Evolutionary conservation across 2,797 vertebrate species (phyloP).

Genomic region (Poecilia picta): DNA sequence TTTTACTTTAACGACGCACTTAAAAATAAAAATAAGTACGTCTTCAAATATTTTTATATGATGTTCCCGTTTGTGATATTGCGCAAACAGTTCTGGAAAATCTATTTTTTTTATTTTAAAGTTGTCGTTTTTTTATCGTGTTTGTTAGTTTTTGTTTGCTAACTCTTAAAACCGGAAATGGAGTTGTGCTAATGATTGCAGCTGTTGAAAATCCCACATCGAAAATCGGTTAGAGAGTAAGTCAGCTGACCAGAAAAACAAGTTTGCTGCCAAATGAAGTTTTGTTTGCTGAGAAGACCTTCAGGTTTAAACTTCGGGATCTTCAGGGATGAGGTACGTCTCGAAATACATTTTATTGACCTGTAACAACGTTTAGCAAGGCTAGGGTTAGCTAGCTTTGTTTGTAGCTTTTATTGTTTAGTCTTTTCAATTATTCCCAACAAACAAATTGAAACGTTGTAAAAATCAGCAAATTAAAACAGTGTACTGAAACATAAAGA

Average conservation of each 20-base stretch:
- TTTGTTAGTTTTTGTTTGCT: not conserved
- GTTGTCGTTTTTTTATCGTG: not conserved
- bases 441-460: not conserved
- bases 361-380: fast-evolving
- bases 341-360: not conserved
- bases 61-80: not conserved
- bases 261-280: slow-evolving; percentile 29
- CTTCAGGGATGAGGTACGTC: slow-evolving; percentile 31
- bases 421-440: not conserved
- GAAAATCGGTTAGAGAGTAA: not conserved
- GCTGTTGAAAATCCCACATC: not conserved
- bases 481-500: not conserved
- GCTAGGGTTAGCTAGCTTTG: not conserved
- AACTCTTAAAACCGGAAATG: slow-evolving; percentile 33
- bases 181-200: not conserved
- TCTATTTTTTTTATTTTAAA: not conserved
- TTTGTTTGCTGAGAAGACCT: not conserved
- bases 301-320: not conserved
- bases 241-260: slow-evolving; percentile 51
- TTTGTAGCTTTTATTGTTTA: not conserved
- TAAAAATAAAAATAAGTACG: not conserved
- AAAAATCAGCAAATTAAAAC: not conserved
- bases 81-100: not conserved
- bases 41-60: not conserved
- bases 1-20: too few species aligned